These are phyloP conservation scores for Gadopsis marmoratus DNA, from an alignment of 2,797 vertebrate species.

Conservation along the genomic window DNA sequence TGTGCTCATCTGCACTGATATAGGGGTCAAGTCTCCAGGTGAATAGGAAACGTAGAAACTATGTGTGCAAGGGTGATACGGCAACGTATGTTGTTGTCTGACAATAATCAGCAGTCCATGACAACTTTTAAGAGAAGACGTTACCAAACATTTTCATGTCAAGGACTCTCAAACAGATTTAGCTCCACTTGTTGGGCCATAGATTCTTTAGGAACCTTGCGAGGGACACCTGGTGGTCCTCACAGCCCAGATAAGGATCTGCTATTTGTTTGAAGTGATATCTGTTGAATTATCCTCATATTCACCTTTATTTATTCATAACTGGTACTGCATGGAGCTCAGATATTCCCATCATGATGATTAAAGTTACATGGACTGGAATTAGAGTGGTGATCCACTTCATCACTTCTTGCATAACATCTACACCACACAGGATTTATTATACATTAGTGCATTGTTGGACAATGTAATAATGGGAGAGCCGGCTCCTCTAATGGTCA, in stretches of 20 bases:
- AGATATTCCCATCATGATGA: neutral
- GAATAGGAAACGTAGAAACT: neutral
- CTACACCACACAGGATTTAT: neutral
- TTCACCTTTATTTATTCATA: neutral
- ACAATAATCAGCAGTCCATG: neutral
- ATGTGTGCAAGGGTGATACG: neutral
- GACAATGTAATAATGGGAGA: neutral
- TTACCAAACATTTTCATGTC: neutral
- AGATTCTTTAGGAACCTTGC: neutral
- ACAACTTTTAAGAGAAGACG: neutral
- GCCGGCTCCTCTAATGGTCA: neutral
- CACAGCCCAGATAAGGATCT: neutral
- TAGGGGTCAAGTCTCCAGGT: conserved; percentile 86
- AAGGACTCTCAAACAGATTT: too few relatives aligned
- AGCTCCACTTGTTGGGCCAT: neutral
- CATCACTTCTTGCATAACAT: neutral
- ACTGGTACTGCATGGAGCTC: neutral
- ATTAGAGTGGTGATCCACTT: neutral
- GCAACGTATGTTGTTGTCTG: neutral
- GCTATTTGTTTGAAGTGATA: neutral
- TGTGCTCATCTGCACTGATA: conserved; percentile 83
- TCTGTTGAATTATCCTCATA: neutral
- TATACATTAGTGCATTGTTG: neutral
- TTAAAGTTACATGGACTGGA: neutral
- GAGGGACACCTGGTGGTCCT: neutral